A percentile compares a stretch with the other conserved stretches of the same genome.
Evolutionary conservation across 2,113 vertebrate genomes (phyloP).

Genomic region (Marcusenius ussheri): DNA sequence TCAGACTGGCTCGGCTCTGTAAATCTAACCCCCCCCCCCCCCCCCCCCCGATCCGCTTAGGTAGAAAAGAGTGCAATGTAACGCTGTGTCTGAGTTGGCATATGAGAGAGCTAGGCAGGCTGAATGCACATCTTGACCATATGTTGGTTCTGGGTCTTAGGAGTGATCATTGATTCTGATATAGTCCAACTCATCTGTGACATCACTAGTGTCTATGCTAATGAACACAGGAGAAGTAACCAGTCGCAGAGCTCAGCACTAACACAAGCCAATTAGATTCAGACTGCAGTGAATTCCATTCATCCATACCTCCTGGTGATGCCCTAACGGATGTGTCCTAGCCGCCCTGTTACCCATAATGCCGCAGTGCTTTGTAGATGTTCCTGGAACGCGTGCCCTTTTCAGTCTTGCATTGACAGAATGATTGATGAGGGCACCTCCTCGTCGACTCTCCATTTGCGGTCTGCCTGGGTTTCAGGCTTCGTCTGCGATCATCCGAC

Average conservation of each 20-base stretch:
- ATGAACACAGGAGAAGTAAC: not conserved
- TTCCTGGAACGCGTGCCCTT: not conserved
- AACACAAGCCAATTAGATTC: not conserved
- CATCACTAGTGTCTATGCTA: not conserved
- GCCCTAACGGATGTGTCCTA: not conserved
- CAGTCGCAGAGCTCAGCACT: not conserved
- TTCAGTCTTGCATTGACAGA: not conserved
- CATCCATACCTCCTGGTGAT: not conserved
- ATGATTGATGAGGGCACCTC: not conserved
- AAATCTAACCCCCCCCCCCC: not conserved
- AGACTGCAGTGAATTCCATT: not conserved
- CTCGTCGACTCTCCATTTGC: not conserved
- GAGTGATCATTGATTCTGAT: not conserved
- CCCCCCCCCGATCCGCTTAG: not conserved
- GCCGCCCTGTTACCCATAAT: not conserved
- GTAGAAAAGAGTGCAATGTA: not conserved
- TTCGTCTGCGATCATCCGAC: not conserved
- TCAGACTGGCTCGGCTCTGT: not conserved
- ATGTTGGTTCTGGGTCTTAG: not conserved
- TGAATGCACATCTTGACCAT: not conserved
- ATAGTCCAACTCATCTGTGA: not conserved
- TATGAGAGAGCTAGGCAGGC: not conserved
- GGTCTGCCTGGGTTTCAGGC: not conserved
- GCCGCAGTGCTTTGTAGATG: not conserved
- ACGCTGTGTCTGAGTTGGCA: not conserved